Percentiles rank a stretch among this genome's conserved stretches.
phyloP scores from a whole-genome alignment of 2,888 invertebrate species.

The Muschampia plurimacula region DNA sequence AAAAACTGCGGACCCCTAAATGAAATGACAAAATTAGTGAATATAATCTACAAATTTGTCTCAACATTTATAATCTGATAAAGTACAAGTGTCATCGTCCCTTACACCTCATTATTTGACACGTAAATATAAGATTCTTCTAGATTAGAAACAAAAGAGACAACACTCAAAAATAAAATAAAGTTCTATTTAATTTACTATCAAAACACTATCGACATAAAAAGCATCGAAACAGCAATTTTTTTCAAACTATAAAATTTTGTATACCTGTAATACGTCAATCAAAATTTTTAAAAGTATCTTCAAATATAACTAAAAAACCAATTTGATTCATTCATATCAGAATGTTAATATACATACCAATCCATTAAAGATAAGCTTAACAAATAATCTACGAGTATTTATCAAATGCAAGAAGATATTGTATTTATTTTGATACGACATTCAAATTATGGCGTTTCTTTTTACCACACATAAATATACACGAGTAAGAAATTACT shows the following conservation, averaged over 20 bases:
- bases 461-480: no score
- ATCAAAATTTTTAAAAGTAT: background rate
- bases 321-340: background rate
- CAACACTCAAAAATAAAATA: no score
- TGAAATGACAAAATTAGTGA: constrained; percentile 17
- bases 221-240: no score
- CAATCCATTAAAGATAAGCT: constrained; percentile 27
- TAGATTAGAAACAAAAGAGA: background rate
- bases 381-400: constrained; percentile 21
- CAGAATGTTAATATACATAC: constrained; percentile 11
- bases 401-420: background rate
- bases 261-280: no score
- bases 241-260: no score
- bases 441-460: no score
- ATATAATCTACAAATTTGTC: background rate
- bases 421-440: no score
- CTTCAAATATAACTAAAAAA: background rate
- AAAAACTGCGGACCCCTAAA: constrained; percentile 38
- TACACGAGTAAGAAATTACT: no score
- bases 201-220: background rate
- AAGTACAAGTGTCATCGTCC: constrained; percentile 5
- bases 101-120: constrained; percentile 29
- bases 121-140: background rate
- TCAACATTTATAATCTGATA: no score
- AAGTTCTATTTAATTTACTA: background rate